Base-by-base conservation (phyloP, 1,140 invertebrate species). In the Saxidomus purpurata region DNA sequence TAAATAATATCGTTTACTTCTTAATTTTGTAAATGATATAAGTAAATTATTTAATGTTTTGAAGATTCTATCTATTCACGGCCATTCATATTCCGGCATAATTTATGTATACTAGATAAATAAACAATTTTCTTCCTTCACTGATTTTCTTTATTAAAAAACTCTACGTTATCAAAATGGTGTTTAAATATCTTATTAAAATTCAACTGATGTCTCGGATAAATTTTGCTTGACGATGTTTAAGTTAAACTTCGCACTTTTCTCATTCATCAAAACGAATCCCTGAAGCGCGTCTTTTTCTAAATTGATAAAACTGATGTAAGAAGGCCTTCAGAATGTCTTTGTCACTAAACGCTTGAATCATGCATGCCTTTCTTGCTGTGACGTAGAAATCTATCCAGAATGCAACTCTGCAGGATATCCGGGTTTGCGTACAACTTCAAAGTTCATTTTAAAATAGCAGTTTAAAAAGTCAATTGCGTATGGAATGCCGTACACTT, bases 101-200 rank as follows among this genome's bases (percentile, higher is more conserved):
- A 22, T 59, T 77, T 77, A 25, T 81, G 25, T 81, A 81, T 13
- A 81, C 34, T n/a, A 81, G 25, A 47, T 59, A 81, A 81, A 81
- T 63, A 55, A 81, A 81, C 79, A 81, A 81, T 81, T 81, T 81
- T 81, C 52, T 40, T 34, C 22, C 47, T 81, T 81, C 79, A 25
- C 6, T 61, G 79, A 25, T 61, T 81, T 38, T 0, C 79, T 59
- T 81, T 81, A 63, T 61, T 0, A 38, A 34, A 19, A 59, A 1
- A 2, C 49, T n/a, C 25, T 81, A 19, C 31, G 34, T 22, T 81
- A 40, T 81, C 49, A n/a, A 38, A 59, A 25, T 31, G 79, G 34
- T 22, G 79, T 61, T 61, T 81, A 81, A 81, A 55, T 36, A 38
- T 61, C 79, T 81, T 59, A 81, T 81, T 61, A 81, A 81, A 81